Evolutionary conservation across 2,797 vertebrate species (phyloP), one percentile per base, ranked within the genome.

Genomic region (Columba guinea): DNA sequence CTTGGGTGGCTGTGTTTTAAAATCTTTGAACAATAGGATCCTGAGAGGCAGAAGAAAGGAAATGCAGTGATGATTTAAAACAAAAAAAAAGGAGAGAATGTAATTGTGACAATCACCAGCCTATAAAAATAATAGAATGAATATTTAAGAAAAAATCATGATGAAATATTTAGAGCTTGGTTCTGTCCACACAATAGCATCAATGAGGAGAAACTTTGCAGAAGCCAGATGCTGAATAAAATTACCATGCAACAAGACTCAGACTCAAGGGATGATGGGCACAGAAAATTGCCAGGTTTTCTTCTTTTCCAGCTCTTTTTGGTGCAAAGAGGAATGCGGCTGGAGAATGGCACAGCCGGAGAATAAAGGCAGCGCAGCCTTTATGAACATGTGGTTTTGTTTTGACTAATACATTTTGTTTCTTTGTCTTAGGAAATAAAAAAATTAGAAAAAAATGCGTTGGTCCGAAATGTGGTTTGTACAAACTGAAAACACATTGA

Each of bases 391-490:
- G 48, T 96, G 96, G 63, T 96, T 96, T 84, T 73, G 49, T 94
- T 97, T 94, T 94, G 74, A 67, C 71, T 95, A 90, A 94, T 88
- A 28, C 69, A 67, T 94, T 95, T 91, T 89, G 70, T 52, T 94
- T 58, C 91, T 96, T 94, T 95, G 91, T 97, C 85, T 94, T 84
- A 90, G 93, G 93, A 96, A 96, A 96, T 87, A 60, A 74, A 92
- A 92, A 86, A 92, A 84, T 90, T 56, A 82, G 59, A 3, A 6
- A 69, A 87, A 92, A 89, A 84, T 28, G 85, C 52, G 2, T 26
- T 58, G 94, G 69, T 80, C 73, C 90, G 70, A 91, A 67, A 52
- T 76, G 90, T 24, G 91, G 88, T 91, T 94, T 88, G 9, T 60
- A n/a, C 37, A 87, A 95, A 94, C 83, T 90, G 94, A 75, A 96